Conservation (phyloP, 2,113 vertebrate genomes). For the Phainopepla nitens region DNA sequence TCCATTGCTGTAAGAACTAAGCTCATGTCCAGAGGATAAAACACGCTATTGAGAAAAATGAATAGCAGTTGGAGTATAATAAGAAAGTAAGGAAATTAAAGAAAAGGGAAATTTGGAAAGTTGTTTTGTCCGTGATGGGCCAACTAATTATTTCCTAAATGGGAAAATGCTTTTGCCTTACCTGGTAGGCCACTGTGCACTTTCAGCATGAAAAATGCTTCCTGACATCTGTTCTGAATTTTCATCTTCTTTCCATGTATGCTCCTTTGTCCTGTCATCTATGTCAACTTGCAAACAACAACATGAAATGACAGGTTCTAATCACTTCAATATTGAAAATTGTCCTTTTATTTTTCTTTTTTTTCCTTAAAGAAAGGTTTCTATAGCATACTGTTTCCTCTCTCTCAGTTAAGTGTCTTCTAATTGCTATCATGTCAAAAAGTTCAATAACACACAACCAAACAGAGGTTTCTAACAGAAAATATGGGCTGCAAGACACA, state of each 20-base stretch:
- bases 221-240: conserved; percentile 68
- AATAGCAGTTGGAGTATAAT: neutral
- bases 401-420: neutral
- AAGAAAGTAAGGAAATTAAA: neutral
- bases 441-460: neutral
- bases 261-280: conserved; percentile 42
- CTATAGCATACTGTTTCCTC: neutral
- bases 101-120: conserved; percentile 10
- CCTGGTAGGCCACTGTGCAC: conserved; percentile 22
- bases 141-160: conserved; percentile 59
- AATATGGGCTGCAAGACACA: neutral
- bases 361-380: neutral
- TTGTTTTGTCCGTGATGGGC: neutral
- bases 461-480: neutral
- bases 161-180: conserved; percentile 41
- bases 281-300: conserved; percentile 38
- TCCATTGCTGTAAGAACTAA: neutral
- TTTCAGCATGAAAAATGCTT: conserved; percentile 10
- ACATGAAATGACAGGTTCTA: conserved; percentile 8
- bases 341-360: neutral
- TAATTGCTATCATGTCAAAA: neutral
- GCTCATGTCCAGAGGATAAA: neutral
- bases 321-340: conserved; percentile 27
- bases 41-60: neutral
- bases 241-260: conserved; percentile 35